Conservation (phyloP, 2,113 vertebrate species). For the Nothobranchius furzeri region DNA sequence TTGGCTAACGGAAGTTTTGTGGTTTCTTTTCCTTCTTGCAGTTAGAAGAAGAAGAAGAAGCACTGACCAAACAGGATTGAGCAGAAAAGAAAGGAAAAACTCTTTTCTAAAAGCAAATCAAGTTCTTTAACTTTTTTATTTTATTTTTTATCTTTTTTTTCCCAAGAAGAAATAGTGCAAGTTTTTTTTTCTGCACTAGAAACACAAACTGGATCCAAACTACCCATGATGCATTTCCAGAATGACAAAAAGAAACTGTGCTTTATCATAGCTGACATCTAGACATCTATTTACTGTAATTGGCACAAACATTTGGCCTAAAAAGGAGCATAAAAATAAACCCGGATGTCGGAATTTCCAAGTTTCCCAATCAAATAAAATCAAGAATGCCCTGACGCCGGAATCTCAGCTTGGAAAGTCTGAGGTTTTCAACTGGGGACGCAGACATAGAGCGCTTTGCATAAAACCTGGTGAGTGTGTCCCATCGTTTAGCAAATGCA, state of each 20-base stretch:
- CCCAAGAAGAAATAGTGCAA: no score
- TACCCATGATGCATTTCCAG: neutral
- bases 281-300: neutral
- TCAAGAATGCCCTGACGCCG: neutral
- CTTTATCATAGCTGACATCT: neutral
- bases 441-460: no score
- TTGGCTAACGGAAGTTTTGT: neutral
- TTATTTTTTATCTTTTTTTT: neutral
- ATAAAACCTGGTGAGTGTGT: neutral
- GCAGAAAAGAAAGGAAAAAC: neutral
- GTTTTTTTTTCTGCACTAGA: neutral
- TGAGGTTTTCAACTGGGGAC: neutral
- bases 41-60: neutral
- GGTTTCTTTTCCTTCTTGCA: neutral
- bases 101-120: no score
- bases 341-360: neutral
- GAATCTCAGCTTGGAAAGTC: neutral
- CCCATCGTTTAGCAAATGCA: neutral
- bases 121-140: neutral
- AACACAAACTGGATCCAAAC: neutral
- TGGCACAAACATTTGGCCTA: neutral
- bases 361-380: neutral
- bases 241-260: neutral
- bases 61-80: neutral
- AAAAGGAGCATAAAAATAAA: neutral